These are phyloP conservation scores for Drosophila orosa DNA, from an alignment of 1,140 invertebrate species.

Conservation along the genomic window DNA sequence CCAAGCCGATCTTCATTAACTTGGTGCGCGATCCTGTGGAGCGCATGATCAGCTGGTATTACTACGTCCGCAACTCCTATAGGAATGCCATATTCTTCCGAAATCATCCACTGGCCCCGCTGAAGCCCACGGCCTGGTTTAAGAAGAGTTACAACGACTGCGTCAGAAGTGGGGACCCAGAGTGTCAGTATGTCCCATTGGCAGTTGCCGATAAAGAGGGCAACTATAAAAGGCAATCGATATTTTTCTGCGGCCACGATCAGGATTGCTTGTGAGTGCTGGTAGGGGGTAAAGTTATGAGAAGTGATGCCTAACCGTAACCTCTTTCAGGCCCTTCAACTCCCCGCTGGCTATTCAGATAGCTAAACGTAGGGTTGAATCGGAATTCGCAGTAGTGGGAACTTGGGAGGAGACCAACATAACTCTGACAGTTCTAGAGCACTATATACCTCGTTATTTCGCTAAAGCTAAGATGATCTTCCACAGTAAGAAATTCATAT, in stretches of 20 bases:
- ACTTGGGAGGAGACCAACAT: slow-evolving; percentile 94
- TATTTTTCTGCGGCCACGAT: slow-evolving; percentile 95
- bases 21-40: slow-evolving; percentile 94
- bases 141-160: slow-evolving; percentile 96
- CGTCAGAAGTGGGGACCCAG: slow-evolving; percentile 91
- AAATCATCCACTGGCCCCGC: slow-evolving; percentile 91
- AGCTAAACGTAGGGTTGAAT: slow-evolving; percentile 92
- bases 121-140: slow-evolving; percentile 93
- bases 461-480: slow-evolving; percentile 86
- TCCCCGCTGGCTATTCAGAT: slow-evolving; percentile 91
- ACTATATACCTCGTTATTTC: slow-evolving; percentile 93
- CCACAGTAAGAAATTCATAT: slow-evolving; percentile 50
- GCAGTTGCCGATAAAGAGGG: slow-evolving; percentile 91
- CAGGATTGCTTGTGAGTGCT: slow-evolving; percentile 92
- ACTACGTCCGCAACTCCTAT: slow-evolving; percentile 92
- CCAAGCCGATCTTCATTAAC: slow-evolving; percentile 94
- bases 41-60: slow-evolving; percentile 95
- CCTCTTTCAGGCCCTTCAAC: slow-evolving; percentile 90
- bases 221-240: slow-evolving; percentile 90
- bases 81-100: slow-evolving; percentile 93
- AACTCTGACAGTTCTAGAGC: slow-evolving; percentile 91
- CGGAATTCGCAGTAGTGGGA: slow-evolving; percentile 93
- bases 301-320: slow-evolving; percentile 5
- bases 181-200: slow-evolving; percentile 92
- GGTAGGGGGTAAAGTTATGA: not conserved